These are phyloP conservation scores for Trichogramma evanescens DNA, from an alignment of 2,888 invertebrate genomes.

Conservation along the genomic window DNA sequence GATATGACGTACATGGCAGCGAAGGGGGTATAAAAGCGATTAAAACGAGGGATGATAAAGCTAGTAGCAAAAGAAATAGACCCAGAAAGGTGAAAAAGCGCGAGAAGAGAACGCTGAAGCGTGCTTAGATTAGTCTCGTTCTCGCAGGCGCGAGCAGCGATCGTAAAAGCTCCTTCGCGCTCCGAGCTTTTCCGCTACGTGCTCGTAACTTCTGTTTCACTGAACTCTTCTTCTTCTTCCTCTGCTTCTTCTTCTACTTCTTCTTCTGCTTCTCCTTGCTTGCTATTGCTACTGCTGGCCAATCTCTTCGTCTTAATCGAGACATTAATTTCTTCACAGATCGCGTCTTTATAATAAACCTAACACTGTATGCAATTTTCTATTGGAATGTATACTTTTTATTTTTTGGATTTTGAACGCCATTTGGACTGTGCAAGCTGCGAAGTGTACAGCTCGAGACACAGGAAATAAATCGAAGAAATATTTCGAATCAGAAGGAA, in stretches of 20 bases:
- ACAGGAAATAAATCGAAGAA: too few relatives aligned
- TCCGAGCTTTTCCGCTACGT: constrained; percentile 1
- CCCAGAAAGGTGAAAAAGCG: neutral
- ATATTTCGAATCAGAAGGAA: too few relatives aligned
- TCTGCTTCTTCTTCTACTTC: neutral
- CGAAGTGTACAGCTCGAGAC: too few relatives aligned
- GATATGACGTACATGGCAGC: neutral
- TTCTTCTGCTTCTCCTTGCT: too few relatives aligned
- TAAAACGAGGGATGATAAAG: constrained; percentile 12
- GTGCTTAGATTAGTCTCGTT: constrained; percentile 19
- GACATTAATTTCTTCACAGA: too few relatives aligned
- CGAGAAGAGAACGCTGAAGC: constrained; percentile 1
- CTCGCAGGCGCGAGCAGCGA: neutral
- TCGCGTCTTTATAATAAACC: too few relatives aligned
- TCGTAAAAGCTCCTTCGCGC: constrained; percentile 14
- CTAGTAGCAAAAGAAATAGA: neutral
- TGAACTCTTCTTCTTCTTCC: neutral
- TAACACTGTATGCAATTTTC: too few relatives aligned
- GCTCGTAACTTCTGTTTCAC: neutral
- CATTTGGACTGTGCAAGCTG: too few relatives aligned
- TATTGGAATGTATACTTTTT: too few relatives aligned
- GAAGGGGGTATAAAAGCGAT: neutral
- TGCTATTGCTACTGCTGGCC: too few relatives aligned
- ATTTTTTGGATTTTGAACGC: too few relatives aligned
- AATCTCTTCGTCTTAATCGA: too few relatives aligned